Evolutionary conservation across 2,113 vertebrate species (phyloP), one percentile per base, ranked within the genome.

Genomic region (Chauna torquata): DNA sequence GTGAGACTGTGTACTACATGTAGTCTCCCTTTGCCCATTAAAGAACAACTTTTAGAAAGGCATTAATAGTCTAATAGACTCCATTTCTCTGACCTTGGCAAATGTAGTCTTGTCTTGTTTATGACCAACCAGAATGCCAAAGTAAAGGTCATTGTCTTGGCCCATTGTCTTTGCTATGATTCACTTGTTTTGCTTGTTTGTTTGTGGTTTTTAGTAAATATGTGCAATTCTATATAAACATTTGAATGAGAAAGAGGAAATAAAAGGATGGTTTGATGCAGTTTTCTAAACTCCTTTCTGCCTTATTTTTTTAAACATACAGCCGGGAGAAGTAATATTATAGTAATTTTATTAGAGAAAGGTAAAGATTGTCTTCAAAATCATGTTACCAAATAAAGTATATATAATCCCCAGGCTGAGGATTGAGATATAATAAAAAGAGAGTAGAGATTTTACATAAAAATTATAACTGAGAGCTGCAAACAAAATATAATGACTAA

Each of bases 361-460:
- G 20, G 44, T 72, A 82, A 94, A 93, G 49, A 85, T 28, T 82
- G 32, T 76, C 75, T 90, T 92, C 57, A 88, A 85, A 85, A 79
- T 87, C 40, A 27, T 82, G 72, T 61, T 91, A 69, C 40, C 70
- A 79, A 87, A 90, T 87, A 89, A 95, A 92, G 12, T 19, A 5
- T 68, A 55, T 68, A 66, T 25, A 91, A 59, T 57, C 17, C 58
- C 28, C 66, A 79, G 50, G 40, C 11, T 89, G 61, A 78, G 47
- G 34, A 82, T 15, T 92, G 55, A 91, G 61, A 52, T 84, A 69
- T 68, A 97, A 87, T 79, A 65, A 91, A 80, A 88, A 81, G 30
- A 78, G 7, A 86, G 5, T 54, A 70, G 32, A 87, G 11, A 91
- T 3, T 94, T 92, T 30, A 84, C 17, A 65, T 82, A 84, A 78